These are phyloP conservation scores for Tylochromis polylepis DNA, from an alignment of 2,113 vertebrate species.

Conservation along the genomic window DNA sequence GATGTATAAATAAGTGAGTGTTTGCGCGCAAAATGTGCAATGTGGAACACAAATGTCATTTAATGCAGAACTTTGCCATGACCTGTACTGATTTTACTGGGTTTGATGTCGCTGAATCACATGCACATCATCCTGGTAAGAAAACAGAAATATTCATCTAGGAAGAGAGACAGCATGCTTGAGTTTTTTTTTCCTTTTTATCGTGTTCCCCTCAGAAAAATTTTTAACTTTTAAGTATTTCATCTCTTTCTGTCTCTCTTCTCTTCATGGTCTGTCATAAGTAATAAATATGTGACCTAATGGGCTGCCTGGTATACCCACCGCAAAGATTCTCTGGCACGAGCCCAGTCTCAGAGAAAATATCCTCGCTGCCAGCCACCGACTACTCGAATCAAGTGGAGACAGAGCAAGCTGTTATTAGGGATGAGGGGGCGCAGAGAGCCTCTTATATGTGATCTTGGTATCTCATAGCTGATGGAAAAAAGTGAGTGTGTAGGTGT, in stretches of 20 bases:
- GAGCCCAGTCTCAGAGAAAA: conserved; percentile 31
- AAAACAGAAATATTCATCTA: neutral
- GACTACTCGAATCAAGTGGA: conserved; percentile 37
- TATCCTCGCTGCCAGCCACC: conserved; percentile 32
- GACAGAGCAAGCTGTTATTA: conserved; percentile 36
- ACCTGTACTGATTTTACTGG: neutral
- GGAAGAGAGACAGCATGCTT: neutral
- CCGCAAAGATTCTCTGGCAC: conserved; percentile 24
- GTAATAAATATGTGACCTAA: conserved; percentile 43
- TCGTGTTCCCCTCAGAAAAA: neutral
- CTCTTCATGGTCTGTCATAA: neutral
- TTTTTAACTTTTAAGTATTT: neutral
- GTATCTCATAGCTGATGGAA: conserved; percentile 38
- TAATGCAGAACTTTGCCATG: neutral
- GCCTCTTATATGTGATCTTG: conserved; percentile 48
- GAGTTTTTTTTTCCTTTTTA: neutral
- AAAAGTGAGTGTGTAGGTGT: conserved; percentile 35
- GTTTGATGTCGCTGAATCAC: neutral
- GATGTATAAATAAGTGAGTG: neutral
- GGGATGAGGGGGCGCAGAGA: conserved; percentile 50
- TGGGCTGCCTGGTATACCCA: conserved; percentile 27
- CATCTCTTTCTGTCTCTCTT: neutral
- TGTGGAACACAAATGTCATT: neutral
- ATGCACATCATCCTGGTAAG: neutral
- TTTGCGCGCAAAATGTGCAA: neutral